phyloP scores from a whole-genome alignment of 2,113 vertebrate species.

The Pterocles orientalis region DNA sequence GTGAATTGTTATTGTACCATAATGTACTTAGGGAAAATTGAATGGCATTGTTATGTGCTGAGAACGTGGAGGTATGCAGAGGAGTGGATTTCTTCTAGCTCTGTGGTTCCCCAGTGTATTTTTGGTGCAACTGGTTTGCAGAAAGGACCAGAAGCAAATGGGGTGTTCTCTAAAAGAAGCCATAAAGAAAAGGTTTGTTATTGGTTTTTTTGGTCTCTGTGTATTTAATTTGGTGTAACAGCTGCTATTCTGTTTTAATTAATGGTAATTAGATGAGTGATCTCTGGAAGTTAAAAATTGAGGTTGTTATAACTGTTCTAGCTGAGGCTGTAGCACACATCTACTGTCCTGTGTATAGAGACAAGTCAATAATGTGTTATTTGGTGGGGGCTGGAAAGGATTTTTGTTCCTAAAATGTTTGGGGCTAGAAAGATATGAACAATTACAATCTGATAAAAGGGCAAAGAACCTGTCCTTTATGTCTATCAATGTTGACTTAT shows the following conservation, averaged over 20 bases:
- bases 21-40: neutral
- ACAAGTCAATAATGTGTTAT: neutral
- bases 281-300: neutral
- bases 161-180: neutral
- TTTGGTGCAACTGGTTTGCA: neutral
- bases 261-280: neutral
- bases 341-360: neutral
- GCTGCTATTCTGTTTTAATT: neutral
- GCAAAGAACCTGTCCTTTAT: neutral
- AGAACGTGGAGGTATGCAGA: fast-evolving
- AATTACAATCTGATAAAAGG: neutral
- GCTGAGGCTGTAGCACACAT: neutral
- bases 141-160: neutral
- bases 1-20: fast-evolving
- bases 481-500: neutral
- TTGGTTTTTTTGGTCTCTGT: neutral
- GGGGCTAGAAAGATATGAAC: neutral
- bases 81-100: neutral
- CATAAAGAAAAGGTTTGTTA: neutral
- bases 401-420: neutral
- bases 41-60: fast-evolving
- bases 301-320: neutral
- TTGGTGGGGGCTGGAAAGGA: neutral
- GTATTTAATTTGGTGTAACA: neutral
- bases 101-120: fast-evolving